Base-by-base conservation (phyloP, 1,140 invertebrate species). In the Scaptomyza graminum region DNA sequence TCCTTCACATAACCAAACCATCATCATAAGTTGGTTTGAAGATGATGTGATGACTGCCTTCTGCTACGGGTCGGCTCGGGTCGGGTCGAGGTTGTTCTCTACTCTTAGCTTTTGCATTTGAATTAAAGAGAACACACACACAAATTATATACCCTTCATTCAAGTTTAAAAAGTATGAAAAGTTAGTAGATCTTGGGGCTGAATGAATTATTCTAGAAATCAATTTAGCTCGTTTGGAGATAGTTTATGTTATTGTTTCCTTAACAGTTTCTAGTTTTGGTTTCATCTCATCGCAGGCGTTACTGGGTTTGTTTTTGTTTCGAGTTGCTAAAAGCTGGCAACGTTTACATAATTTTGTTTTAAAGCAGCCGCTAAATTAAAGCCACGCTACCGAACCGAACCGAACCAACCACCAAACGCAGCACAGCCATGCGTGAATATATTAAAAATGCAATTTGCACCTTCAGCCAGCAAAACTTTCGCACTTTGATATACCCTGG, bases 11-110 rank as follows among this genome's bases (percentile, higher is more conserved):
- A 22, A 31, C 3, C n/a, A 4, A 39, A 41, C 12, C 37, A 41
- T n/a, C 37, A n/a, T 63, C 31, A 59, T 59, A 41, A 73, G 56
- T 60, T 61, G 31, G 22, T 39, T 39, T 70, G 60, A 56, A 67
- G 55, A 60, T 50, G 52, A 34, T 34, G 28, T 31, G 43, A 39
- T 25, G 54, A 56, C 52, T 46, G 9, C 5, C 25, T 22, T 22
- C 18, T 22, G 18, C 18, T 28, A 6, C 28, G 28, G 28, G 7
- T 5, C 74, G 47, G 76, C 76, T 85, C 28, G 28, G 28, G 7
- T 5, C 74, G 47, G 76, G 81, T 85, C 80, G 80, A 84, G 81
- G 80, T 56, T 85, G 68, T 61, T 72, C 9, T 34, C 31, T 34
- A 9, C 31, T 34, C 31, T n/a, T n/a, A 34, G 31, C 6, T 9